Conservation (phyloP, 2,797 vertebrate genomes). For the Pangasius macronema region DNA sequence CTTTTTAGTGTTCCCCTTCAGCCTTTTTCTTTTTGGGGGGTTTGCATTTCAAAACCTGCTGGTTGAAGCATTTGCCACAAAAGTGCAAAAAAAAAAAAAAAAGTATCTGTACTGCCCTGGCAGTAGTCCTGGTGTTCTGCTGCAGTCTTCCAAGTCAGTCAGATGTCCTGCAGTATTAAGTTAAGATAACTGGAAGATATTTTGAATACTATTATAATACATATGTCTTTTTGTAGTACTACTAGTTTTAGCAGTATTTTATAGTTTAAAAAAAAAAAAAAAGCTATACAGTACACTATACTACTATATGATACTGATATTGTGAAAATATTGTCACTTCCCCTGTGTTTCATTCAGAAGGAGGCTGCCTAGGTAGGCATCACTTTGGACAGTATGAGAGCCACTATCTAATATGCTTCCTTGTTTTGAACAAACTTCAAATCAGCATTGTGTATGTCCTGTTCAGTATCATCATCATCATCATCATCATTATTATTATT, state of each 20-base stretch:
- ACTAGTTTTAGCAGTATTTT: neutral
- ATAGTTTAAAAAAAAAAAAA: too few relatives aligned
- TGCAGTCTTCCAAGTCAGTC: neutral
- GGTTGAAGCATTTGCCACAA: neutral
- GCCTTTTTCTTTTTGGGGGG: neutral
- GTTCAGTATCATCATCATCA: neutral
- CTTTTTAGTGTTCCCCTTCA: neutral
- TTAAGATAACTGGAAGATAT: neutral
- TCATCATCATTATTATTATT: neutral
- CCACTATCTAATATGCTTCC: neutral
- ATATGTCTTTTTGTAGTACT: neutral
- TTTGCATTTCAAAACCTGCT: neutral
- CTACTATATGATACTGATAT: neutral
- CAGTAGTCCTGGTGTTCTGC: neutral
- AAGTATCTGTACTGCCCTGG: neutral
- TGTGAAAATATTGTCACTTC: neutral
- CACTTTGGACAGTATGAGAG: neutral
- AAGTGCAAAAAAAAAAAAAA: neutral
- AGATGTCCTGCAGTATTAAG: neutral
- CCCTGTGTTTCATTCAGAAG: neutral
- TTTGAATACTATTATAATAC: neutral
- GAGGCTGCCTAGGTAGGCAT: neutral
- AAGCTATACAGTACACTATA: neutral
- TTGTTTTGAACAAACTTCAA: neutral
- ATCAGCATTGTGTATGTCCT: neutral